A percentile compares a stretch with the other conserved stretches of the same genome.
Evolutionary conservation across 1,140 invertebrate genomes (phyloP).

Genomic region (Drosophila leontia): DNA sequence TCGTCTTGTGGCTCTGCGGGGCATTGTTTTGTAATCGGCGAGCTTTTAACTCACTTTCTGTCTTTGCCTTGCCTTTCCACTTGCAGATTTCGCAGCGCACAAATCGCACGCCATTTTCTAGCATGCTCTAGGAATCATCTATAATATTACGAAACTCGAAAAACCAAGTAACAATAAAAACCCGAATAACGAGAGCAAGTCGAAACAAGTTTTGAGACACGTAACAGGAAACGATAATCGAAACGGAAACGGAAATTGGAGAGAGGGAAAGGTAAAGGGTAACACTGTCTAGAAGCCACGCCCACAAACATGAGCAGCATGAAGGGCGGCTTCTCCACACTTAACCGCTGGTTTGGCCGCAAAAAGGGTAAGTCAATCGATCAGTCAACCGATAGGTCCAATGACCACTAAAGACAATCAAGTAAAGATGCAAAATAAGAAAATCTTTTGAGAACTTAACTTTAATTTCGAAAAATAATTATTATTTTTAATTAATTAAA

Average conservation of each 20-base stretch:
- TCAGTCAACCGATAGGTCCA: not conserved
- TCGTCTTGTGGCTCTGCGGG: slow-evolving; percentile 38
- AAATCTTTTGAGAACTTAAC: not conserved
- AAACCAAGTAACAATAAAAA: not conserved
- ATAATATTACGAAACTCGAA: slow-evolving; percentile 62
- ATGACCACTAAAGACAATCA: not conserved
- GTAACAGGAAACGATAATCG: slow-evolving; percentile 8
- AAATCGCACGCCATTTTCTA: slow-evolving; percentile 74
- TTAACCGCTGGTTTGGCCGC: slow-evolving; percentile 84
- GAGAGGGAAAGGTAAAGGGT: slow-evolving; percentile 12
- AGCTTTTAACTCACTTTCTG: slow-evolving; percentile 35
- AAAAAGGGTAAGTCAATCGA: slow-evolving; percentile 72
- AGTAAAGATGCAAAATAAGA: not conserved
- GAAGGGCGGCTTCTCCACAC: slow-evolving; percentile 84
- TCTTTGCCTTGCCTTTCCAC: slow-evolving; percentile 36
- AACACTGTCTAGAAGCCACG: slow-evolving; percentile 43
- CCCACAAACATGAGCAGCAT: slow-evolving; percentile 77
- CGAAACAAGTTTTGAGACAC: slow-evolving; percentile 6
- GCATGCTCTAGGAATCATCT: slow-evolving; percentile 60
- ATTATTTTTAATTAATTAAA: too few species aligned
- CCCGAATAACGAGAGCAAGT: slow-evolving; percentile 10
- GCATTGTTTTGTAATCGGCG: slow-evolving; percentile 44
- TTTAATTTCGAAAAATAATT: not conserved
- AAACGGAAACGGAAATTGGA: slow-evolving; percentile 18
- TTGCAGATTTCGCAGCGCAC: slow-evolving; percentile 71